These are phyloP conservation scores for Anas platyrhynchos DNA, from an alignment of 2,113 vertebrate genomes.

Conservation along the genomic window DNA sequence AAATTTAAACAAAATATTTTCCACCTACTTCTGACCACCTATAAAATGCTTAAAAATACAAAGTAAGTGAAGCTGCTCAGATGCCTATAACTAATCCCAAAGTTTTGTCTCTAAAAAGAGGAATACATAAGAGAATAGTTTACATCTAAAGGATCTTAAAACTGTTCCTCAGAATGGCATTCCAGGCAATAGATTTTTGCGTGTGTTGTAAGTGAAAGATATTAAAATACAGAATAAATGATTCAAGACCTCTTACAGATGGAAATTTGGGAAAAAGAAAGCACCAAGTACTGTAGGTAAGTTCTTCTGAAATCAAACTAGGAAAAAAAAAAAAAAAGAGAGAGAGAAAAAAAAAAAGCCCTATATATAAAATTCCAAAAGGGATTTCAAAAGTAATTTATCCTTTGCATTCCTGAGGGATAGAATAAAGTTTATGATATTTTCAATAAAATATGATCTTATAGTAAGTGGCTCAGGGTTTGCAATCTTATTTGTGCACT, in stretches of 20 bases:
- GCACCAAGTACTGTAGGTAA: conserved; percentile 14
- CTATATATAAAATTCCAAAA: conserved; percentile 52
- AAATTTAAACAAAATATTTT: background rate
- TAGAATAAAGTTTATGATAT: conserved; percentile 67
- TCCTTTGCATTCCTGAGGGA: conserved; percentile 62
- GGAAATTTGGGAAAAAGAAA: conserved; percentile 38
- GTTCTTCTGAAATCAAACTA: conserved; percentile 58
- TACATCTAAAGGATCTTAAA: background rate
- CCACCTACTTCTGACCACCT: background rate
- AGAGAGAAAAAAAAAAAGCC: background rate
- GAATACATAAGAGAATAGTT: conserved; percentile 2
- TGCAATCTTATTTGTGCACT: conserved; percentile 55
- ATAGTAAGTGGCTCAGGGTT: conserved; percentile 53
- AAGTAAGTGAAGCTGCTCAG: background rate
- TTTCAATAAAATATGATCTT: conserved; percentile 68
- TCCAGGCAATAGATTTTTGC: conserved; percentile 16
- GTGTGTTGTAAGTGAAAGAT: conserved; percentile 26
- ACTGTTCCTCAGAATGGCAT: background rate
- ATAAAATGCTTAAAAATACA: conserved; percentile 3
- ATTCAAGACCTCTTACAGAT: conserved; percentile 55
- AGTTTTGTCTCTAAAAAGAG: conserved; percentile 10
- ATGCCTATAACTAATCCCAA: background rate
- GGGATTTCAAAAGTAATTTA: conserved; percentile 67
- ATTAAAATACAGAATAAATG: conserved; percentile 60
- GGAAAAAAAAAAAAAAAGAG: background rate